phyloP scores from a whole-genome alignment of 1,140 invertebrate genomes.

The Anoplophora glabripennis region DNA sequence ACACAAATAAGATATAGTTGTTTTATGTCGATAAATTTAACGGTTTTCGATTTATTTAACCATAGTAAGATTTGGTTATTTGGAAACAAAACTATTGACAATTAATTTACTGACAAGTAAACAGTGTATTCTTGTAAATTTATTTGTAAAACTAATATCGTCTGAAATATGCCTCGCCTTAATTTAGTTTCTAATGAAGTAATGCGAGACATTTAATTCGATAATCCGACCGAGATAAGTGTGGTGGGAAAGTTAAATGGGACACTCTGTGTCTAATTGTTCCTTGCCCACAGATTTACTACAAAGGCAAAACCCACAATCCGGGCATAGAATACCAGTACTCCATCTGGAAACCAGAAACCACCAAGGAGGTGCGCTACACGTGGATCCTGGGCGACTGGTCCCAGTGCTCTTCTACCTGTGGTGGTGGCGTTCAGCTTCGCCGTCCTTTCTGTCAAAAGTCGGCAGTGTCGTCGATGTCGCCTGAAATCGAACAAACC shows the following conservation, averaged over 20 bases:
- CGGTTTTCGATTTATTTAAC: no score
- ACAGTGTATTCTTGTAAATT: not conserved
- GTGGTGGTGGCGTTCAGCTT: conserved; percentile 69
- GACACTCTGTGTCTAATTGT: not conserved
- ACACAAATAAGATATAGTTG: no score
- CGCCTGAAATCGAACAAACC: conserved; percentile 38
- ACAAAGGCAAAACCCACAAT: conserved; percentile 73
- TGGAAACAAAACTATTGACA: no score
- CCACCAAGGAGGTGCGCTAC: conserved; percentile 58
- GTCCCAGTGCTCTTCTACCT: conserved; percentile 75
- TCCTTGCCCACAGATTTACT: conserved; percentile 63
- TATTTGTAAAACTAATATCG: not conserved
- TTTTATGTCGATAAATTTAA: no score
- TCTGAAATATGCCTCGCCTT: not conserved
- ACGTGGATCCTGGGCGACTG: conserved; percentile 74
- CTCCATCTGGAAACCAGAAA: conserved; percentile 66
- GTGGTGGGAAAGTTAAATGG: not conserved
- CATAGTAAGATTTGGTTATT: no score
- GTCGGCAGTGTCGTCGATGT: conserved; percentile 54
- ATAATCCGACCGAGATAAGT: not conserved
- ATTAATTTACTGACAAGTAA: not conserved
- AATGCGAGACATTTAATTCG: not conserved
- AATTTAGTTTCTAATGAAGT: not conserved
- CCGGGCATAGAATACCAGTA: conserved; percentile 82
- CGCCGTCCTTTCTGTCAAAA: conserved; percentile 64